phyloP scores from a whole-genome alignment of 1,140 invertebrate genomes.

The Nephila pilipes region DNA sequence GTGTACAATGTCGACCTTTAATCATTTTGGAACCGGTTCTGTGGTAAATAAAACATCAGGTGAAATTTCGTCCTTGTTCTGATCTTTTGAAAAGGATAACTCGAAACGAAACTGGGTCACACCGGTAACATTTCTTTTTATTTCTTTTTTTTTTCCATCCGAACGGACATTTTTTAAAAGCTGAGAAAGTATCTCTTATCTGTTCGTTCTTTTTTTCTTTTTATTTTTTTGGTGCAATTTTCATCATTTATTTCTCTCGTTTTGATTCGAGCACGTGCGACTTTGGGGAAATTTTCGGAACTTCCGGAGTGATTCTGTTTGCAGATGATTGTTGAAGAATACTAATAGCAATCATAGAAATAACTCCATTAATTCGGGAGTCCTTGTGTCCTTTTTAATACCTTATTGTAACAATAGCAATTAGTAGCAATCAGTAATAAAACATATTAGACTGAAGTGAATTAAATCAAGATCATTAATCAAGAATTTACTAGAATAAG shows the following conservation, averaged over 20 bases:
- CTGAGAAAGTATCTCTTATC: conserved; percentile 4
- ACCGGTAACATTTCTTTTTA: conserved; percentile 22
- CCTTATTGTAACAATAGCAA: no score
- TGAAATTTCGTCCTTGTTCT: conserved; percentile 62
- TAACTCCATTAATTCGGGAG: no score
- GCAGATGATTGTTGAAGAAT: not conserved
- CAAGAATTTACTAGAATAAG: no score
- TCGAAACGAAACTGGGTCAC: conserved; percentile 52
- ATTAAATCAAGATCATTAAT: no score
- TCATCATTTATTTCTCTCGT: not conserved
- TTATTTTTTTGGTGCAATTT: not conserved
- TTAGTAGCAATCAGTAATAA: no score
- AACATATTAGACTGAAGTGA: no score
- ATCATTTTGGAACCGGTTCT: conserved; percentile 32
- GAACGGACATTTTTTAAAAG: not conserved
- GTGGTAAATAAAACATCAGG: conserved; percentile 45
- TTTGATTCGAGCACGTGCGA: not conserved
- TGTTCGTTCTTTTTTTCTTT: not conserved
- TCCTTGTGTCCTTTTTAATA: no score
- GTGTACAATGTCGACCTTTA: conserved; percentile 24
- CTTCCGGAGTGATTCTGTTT: not conserved
- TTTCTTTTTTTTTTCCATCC: not conserved
- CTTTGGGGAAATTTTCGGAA: not conserved
- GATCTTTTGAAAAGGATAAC: conserved; percentile 42
- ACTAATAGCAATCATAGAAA: no score